phyloP scores from a whole-genome alignment of 2,113 vertebrate genomes.

The Corythornis vintsioides region DNA sequence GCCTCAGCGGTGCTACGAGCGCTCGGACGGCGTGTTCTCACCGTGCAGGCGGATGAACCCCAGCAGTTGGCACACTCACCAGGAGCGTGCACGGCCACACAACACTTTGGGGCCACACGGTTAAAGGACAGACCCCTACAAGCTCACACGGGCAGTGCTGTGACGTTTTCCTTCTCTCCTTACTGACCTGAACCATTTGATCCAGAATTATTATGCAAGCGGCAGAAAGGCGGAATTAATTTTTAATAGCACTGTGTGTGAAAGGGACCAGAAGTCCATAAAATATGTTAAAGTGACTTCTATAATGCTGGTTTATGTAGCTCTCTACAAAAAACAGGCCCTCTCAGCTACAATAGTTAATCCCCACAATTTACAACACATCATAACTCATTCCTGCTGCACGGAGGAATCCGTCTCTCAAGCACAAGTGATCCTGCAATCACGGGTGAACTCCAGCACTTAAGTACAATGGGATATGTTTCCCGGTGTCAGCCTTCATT shows the following conservation, averaged over 20 bases:
- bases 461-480: constrained; percentile 51
- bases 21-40: neutral
- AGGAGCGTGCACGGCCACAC: neutral
- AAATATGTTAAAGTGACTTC: constrained; percentile 41
- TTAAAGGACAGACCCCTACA: neutral
- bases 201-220: constrained; percentile 32
- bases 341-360: constrained; percentile 20
- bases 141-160: neutral
- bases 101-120: fast-evolving
- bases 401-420: constrained; percentile 1
- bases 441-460: constrained; percentile 34
- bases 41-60: neutral
- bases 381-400: constrained; percentile 26
- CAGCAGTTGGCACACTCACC: neutral
- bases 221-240: constrained; percentile 28
- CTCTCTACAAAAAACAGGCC: constrained; percentile 40
- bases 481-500: constrained; percentile 57
- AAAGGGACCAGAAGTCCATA: constrained; percentile 52
- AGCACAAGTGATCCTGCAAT: constrained; percentile 17
- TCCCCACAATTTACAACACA: constrained; percentile 22
- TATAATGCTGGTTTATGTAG: neutral
- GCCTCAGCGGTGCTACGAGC: neutral
- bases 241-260: constrained; percentile 21
- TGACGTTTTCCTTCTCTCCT: neutral
- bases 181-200: constrained; percentile 28